Evolutionary conservation across 2,797 vertebrate species (phyloP).

Genomic region (Mormyrops attenuatus): DNA sequence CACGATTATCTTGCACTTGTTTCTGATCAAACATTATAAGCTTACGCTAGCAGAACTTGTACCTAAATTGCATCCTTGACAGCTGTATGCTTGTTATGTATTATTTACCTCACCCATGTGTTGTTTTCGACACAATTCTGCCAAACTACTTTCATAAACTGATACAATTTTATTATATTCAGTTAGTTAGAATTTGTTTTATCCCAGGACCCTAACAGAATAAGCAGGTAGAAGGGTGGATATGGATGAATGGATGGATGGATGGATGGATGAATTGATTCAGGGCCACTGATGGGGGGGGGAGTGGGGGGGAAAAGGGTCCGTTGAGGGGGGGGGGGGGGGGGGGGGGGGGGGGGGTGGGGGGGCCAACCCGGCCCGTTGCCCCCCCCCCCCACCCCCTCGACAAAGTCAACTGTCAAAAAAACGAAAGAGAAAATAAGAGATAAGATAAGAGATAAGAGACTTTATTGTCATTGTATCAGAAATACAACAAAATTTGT

Average conservation of each 20-base stretch:
- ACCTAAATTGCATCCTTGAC: background rate
- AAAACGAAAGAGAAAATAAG: too few species aligned
- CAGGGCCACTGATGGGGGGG: background rate
- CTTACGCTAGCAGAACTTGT: background rate
- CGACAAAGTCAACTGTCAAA: too few species aligned
- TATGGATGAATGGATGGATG: background rate
- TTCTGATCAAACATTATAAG: background rate
- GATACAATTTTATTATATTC: background rate
- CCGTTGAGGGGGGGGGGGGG: too few species aligned
- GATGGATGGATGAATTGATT: background rate
- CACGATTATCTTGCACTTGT: background rate
- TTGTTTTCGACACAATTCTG: background rate
- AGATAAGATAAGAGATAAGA: too few species aligned
- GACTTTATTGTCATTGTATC: too few species aligned
- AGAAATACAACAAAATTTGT: too few species aligned
- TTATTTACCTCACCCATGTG: background rate
- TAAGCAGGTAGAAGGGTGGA: background rate
- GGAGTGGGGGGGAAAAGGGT: background rate
- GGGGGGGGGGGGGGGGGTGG: too few species aligned
- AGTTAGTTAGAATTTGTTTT: background rate
- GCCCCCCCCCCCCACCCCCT: background rate
- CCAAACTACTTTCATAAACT: background rate
- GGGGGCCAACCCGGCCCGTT: too few species aligned
- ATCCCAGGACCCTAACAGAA: background rate
- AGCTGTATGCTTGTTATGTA: background rate